phyloP scores from a whole-genome alignment of 2,797 vertebrate genomes.

The Luscinia luscinia region DNA sequence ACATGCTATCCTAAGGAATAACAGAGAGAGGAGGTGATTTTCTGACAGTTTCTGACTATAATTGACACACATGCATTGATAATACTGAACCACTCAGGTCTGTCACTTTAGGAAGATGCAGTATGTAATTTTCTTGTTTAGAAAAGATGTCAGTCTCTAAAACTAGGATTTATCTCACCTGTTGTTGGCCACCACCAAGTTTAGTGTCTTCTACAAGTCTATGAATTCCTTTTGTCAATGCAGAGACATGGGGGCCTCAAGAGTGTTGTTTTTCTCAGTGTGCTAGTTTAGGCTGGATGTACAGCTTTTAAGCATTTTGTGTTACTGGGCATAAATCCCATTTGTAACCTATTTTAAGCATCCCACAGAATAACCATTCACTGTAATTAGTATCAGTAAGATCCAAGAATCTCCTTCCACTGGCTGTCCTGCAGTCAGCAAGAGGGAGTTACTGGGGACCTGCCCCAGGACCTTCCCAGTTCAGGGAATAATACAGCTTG shows the following conservation, averaged over 20 bases:
- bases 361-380: not conserved
- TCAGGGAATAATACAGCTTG: not conserved
- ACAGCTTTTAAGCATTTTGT: not conserved
- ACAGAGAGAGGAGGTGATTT: not conserved
- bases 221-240: not conserved
- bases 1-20: not conserved
- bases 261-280: not conserved
- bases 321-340: not conserved
- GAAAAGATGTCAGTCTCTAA: not conserved
- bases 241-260: not conserved
- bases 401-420: not conserved
- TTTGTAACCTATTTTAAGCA: not conserved
- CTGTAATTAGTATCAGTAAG: not conserved
- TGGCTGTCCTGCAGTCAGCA: not conserved
- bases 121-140: not conserved
- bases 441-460: not conserved
- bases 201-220: not conserved
- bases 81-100: not conserved
- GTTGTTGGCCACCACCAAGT: not conserved
- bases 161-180: not conserved
- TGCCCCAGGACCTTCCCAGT: not conserved
- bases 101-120: not conserved
- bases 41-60: not conserved
- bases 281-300: not conserved
- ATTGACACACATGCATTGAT: not conserved